Evolutionary conservation across 2,797 vertebrate species (phyloP).

Genomic region (Lindbergichthys nudifrons): DNA sequence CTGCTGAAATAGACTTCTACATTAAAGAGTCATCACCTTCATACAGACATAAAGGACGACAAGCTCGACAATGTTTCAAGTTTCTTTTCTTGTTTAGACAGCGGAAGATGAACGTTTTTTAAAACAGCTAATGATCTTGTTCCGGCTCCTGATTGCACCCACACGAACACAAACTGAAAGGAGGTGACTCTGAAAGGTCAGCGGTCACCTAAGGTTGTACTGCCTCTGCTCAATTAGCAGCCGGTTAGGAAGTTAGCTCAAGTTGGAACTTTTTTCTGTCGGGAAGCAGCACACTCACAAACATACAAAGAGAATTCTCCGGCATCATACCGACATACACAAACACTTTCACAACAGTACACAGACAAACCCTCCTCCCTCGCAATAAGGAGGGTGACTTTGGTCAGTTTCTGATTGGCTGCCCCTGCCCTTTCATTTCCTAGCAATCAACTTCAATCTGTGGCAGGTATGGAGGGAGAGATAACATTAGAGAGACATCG

Average conservation of each 20-base stretch:
- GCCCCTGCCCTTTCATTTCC: constrained; percentile 74
- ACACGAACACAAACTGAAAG: constrained; percentile 20
- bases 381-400: constrained; percentile 28
- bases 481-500: constrained; percentile 73
- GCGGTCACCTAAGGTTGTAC: constrained; percentile 55
- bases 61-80: constrained; percentile 12
- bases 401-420: constrained; percentile 67
- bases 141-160: constrained; percentile 7
- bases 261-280: constrained; percentile 40
- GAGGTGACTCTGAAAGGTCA: constrained; percentile 34
- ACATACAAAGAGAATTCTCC: constrained; percentile 10
- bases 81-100: constrained; percentile 21
- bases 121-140: constrained; percentile 24
- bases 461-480: constrained; percentile 68
- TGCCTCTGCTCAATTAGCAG: constrained; percentile 61
- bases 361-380: background rate
- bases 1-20: constrained; percentile 51
- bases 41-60: constrained; percentile 46
- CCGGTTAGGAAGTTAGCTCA: constrained; percentile 43
- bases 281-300: constrained; percentile 37
- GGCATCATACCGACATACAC: background rate
- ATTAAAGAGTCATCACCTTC: constrained; percentile 70
- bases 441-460: constrained; percentile 72
- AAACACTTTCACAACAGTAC: constrained; percentile 27
- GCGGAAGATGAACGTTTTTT: constrained; percentile 30